Evolutionary conservation across 2,888 invertebrate genomes (phyloP).

Genomic region (Drosophila falleni): DNA sequence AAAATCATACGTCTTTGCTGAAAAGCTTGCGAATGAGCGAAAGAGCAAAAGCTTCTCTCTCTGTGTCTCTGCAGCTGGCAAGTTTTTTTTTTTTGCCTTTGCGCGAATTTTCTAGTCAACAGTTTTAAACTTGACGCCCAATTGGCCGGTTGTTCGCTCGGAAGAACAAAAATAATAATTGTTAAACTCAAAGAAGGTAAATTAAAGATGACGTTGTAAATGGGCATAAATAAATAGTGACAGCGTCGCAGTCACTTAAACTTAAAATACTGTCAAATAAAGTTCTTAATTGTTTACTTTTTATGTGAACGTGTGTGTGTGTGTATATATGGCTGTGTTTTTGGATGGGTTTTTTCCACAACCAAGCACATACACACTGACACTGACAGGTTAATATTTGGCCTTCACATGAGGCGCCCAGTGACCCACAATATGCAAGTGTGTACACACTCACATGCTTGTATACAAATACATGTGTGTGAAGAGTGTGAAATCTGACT

Average conservation of each 20-base stretch:
- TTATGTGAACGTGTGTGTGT: conserved; percentile 17
- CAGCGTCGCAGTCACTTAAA: conserved; percentile 5
- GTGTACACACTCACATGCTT: conserved; percentile 5
- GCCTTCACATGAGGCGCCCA: conserved; percentile 47
- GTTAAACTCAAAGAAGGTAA: conserved; percentile 35
- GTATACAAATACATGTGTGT: conserved; percentile 5
- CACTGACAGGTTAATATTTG: conserved; percentile 23
- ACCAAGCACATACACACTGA: conserved; percentile 7
- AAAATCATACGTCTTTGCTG: neutral
- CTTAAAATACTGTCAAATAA: conserved; percentile 4
- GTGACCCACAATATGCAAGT: conserved; percentile 48
- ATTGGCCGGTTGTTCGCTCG: conserved; percentile 40
- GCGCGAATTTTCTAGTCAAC: conserved; percentile 49
- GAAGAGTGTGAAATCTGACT: conserved; percentile 16
- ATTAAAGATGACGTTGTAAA: conserved; percentile 10
- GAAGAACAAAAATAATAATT: conserved; percentile 3
- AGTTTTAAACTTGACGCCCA: conserved; percentile 55
- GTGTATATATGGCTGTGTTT: conserved; percentile 31
- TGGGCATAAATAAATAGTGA: conserved; percentile 18
- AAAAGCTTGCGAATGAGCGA: conserved; percentile 36
- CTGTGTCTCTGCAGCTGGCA: conserved; percentile 1
- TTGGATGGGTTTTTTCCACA: conserved; percentile 58
- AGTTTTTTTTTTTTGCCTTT: conserved; percentile 29
- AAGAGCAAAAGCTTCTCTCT: conserved; percentile 42
- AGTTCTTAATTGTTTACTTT: conserved; percentile 24